These are phyloP conservation scores for Stomorhina lunata DNA, from an alignment of 2,888 invertebrate genomes.

Conservation along the genomic window DNA sequence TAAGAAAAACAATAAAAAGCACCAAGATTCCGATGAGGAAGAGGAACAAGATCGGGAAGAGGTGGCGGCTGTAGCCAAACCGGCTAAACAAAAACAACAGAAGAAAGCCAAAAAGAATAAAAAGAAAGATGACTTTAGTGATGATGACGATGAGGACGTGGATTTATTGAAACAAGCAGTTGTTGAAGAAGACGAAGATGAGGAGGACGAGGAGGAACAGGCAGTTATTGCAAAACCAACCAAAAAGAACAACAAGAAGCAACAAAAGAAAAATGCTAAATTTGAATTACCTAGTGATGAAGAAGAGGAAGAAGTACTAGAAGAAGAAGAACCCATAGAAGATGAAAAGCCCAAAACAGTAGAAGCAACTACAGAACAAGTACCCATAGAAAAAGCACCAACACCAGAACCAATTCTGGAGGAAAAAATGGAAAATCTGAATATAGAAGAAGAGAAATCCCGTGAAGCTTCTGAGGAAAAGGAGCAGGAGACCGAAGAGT, in stretches of 20 bases:
- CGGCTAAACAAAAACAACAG: conserved; percentile 69
- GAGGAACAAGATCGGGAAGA: conserved; percentile 63
- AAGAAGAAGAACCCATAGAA: conserved; percentile 61
- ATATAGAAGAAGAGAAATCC: conserved; percentile 25
- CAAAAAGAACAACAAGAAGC: conserved; percentile 77
- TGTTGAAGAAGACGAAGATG: conserved; percentile 74
- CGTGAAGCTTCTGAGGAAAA: conserved; percentile 68
- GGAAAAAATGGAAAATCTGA: conserved; percentile 73
- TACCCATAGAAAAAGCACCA: conserved; percentile 17
- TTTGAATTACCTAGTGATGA: conserved; percentile 71
- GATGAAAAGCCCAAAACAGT: conserved; percentile 26
- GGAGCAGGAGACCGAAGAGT: conserved; percentile 67
- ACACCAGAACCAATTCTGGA: conserved; percentile 67
- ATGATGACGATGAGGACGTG: conserved; percentile 74
- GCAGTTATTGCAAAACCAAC: conserved; percentile 69
- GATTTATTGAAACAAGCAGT: conserved; percentile 45
- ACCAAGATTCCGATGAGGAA: conserved; percentile 63
- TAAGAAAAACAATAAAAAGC: conserved; percentile 62
- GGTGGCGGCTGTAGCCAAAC: conserved; percentile 54
- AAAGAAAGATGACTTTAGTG: conserved; percentile 73
- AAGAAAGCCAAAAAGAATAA: conserved; percentile 75
- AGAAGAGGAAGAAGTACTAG: conserved; percentile 69
- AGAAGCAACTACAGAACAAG: background rate
- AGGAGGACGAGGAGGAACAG: conserved; percentile 64
- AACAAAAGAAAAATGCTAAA: conserved; percentile 70